Evolutionary conservation across 2,888 invertebrate species (phyloP), one percentile per base, ranked within the genome.

Genomic region (Agrochola litura): DNA sequence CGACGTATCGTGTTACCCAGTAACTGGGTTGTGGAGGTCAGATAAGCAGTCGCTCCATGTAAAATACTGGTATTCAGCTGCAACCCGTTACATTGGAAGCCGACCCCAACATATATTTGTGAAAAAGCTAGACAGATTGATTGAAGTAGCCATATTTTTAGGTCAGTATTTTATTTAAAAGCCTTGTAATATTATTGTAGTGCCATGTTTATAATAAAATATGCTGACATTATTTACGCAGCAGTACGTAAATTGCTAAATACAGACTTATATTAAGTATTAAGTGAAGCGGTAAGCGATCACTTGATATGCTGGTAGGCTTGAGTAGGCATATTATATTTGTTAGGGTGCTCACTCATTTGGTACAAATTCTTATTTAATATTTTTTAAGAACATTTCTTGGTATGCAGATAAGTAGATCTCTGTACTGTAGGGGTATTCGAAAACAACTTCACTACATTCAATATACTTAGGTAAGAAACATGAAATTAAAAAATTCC

Each of bases 211-310:
- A 61, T 60, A 37, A 3, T 41, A 58, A n/a, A 43, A 52, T 25
- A 41, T n/a, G 66, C 69, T 70, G 74, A 83, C 16, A 58, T 73
- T 60, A 70, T 70, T 70, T 60, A 64, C 63, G 25, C 41, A 49
- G 12, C 64, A 63, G 19, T 46, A 66, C 5, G 9, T 75, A 61
- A 78, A 82, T 65, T 54, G 79, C 82, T 82, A 61, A 81, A 74
- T 84, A 82, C 6, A 14, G 66, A 61, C 12, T 46, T 77, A 64
- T 19, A 72, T 14, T 61, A 84, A 76, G 63, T 19, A 72, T 14
- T 61, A 84, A 76, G 63, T 78, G 83, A 81, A 84, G 74, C 82
- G 70, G 78, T 75, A 82, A 85, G 85, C 73, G 46, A 71, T 64
- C 66, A 79, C 71, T 70, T 71, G 84, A 84, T 82, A 84, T 61